phyloP scores from a whole-genome alignment of 1,140 invertebrate genomes.

The Tenebrio molitor region DNA sequence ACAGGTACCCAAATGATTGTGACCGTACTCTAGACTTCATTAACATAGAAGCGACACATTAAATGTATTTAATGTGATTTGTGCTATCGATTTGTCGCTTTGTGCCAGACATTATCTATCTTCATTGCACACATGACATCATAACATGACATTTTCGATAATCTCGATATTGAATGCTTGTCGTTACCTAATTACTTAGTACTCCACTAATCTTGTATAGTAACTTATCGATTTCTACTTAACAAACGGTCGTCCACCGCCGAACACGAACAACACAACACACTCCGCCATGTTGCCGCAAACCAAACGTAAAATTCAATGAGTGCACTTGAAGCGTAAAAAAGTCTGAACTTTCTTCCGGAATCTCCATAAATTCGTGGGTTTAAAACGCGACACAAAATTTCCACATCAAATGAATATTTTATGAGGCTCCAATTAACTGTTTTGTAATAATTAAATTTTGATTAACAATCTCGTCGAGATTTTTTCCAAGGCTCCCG shows the following conservation, averaged over 20 bases:
- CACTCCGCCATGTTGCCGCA: too few relatives aligned
- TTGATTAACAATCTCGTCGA: background rate
- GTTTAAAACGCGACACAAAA: background rate
- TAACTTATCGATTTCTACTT: slow-evolving; percentile 19
- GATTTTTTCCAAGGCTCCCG: background rate
- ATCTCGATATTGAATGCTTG: slow-evolving; percentile 9
- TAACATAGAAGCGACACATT: too few relatives aligned
- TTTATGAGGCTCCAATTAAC: background rate
- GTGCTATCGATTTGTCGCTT: too few relatives aligned
- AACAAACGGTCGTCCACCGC: background rate
- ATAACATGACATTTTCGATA: slow-evolving; percentile 6
- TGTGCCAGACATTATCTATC: slow-evolving; percentile 11
- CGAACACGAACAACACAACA: too few relatives aligned
- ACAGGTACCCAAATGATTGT: too few relatives aligned
- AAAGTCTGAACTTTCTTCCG: too few relatives aligned
- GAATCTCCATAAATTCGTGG: background rate
- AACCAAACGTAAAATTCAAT: too few relatives aligned
- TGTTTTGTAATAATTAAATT: background rate
- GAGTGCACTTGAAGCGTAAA: too few relatives aligned
- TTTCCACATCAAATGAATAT: background rate
- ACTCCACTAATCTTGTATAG: slow-evolving; percentile 6
- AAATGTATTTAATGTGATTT: too few relatives aligned
- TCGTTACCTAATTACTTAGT: slow-evolving; percentile 25
- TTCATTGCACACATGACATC: background rate
- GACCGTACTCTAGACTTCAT: too few relatives aligned